Percentiles rank a stretch among this genome's conserved stretches.
Evolutionary conservation across 2,888 invertebrate species (phyloP).

Genomic region (Andrena trimmerana): DNA sequence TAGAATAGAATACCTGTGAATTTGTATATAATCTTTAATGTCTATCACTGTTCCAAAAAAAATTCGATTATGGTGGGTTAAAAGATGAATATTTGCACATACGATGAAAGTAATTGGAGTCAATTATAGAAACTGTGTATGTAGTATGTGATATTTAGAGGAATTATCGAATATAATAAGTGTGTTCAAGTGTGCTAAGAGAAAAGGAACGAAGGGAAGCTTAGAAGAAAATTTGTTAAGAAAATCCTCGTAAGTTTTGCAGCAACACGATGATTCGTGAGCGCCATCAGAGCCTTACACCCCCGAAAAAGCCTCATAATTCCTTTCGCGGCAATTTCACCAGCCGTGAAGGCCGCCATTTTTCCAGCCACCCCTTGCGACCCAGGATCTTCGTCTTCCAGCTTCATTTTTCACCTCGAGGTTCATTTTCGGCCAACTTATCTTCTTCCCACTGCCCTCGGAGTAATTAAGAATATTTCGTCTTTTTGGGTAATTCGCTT

Average conservation of each 20-base stretch:
- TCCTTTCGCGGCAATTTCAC: constrained; percentile 53
- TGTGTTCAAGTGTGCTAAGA: no score
- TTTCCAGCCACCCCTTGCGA: background rate
- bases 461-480: constrained; percentile 54
- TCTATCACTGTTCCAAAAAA: no score
- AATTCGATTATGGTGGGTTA: no score
- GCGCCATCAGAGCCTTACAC: background rate
- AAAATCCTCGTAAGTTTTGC: background rate
- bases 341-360: constrained; percentile 15
- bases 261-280: constrained; percentile 15
- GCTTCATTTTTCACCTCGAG: constrained; percentile 24
- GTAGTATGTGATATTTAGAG: no score
- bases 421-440: constrained; percentile 17
- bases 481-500: constrained; percentile 39
- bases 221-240: background rate
- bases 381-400: background rate
- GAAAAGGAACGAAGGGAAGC: background rate
- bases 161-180: no score
- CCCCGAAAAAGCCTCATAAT: constrained; percentile 38
- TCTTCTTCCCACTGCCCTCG: constrained; percentile 28
- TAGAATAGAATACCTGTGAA: no score
- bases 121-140: no score
- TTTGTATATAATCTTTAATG: no score
- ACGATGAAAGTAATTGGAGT: no score
- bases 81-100: no score